Percentiles rank a stretch among this genome's conserved stretches.
Conservation (phyloP, 1,140 invertebrate genomes). For the Pogonomyrmex californicus region DNA sequence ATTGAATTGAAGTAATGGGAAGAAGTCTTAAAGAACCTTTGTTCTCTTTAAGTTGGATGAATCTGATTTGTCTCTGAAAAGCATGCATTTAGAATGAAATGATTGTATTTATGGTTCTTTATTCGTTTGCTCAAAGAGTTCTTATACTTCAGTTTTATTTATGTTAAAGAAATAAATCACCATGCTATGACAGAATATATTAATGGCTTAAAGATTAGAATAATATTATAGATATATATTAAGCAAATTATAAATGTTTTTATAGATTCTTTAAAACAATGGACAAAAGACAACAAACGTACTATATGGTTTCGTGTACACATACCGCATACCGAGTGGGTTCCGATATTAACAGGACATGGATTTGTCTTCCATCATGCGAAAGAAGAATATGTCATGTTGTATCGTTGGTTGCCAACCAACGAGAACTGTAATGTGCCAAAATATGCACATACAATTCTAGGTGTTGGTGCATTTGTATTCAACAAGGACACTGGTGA, state of each 20-base stretch:
- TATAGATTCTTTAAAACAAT: slow-evolving; percentile 91
- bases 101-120: neutral
- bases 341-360: slow-evolving; percentile 92
- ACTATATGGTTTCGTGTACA: slow-evolving; percentile 95
- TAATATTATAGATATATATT: neutral
- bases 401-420: slow-evolving; percentile 93
- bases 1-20: neutral
- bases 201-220: neutral
- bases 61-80: neutral
- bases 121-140: slow-evolving; percentile 10
- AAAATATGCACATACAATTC: slow-evolving; percentile 93
- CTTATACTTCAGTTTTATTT: slow-evolving; percentile 19
- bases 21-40: neutral
- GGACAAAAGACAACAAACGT: slow-evolving; percentile 90
- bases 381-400: slow-evolving; percentile 91
- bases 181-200: neutral
- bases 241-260: slow-evolving; percentile 69
- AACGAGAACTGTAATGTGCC: slow-evolving; percentile 91
- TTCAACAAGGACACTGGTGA: slow-evolving; percentile 91
- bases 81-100: neutral
- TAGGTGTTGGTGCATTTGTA: slow-evolving; percentile 96
- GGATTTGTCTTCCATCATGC: slow-evolving; percentile 96
- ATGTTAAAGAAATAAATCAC: slow-evolving; percentile 29
- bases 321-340: slow-evolving; percentile 90
- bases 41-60: neutral